Evolutionary conservation across 2,113 vertebrate species (phyloP), one percentile per base, ranked within the genome.

Genomic region (Procapra przewalskii): DNA sequence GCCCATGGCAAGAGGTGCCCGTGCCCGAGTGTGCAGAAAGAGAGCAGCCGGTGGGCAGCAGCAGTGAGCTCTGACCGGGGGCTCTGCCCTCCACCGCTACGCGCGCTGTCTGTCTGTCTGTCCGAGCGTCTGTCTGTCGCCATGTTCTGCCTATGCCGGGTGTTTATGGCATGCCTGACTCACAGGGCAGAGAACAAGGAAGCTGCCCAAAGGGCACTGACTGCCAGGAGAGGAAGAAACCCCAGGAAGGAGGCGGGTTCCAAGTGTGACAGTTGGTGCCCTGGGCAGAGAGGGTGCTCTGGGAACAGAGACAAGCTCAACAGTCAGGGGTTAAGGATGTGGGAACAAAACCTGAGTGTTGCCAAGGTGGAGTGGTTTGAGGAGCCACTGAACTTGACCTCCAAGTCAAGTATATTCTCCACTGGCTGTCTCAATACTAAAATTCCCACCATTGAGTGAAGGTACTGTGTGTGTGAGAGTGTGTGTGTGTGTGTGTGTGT

Each of bases 111-210:
- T 36, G 60, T 62, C 60, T 60, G 11, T 29, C 5, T 33, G 29
- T 3, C 16, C 25, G 12, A 82, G 59, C 2, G 7, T 6, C 92
- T 60, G 1, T 45, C 81, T 54, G n/a, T 29, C 7, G 1, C 54
- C n/a, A 2, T 1, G 48, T 54, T 3, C 94, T 57, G 52, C 79
- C 71, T 9, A 0, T 3, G 64, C 50, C 62, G 2, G 50, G 71
- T 17, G 19, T 95, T 97, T 97, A 87, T 40, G 90, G 92, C 81
- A 31, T 4, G 43, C 36, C 91, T 96, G 93, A 97, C 59, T 98
- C 90, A 96, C 52, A 36, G 55, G 21, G 19, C 57, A 90, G 93
- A 57, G 67, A 48, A 48, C 0, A 2, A 79, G 71, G 55, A 87
- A 92, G 36, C 25, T 11, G 50, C 29, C 25, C 84, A 59, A 96